phyloP scores from a whole-genome alignment of 23 tunicate species.

The Styela plicata region DNA sequence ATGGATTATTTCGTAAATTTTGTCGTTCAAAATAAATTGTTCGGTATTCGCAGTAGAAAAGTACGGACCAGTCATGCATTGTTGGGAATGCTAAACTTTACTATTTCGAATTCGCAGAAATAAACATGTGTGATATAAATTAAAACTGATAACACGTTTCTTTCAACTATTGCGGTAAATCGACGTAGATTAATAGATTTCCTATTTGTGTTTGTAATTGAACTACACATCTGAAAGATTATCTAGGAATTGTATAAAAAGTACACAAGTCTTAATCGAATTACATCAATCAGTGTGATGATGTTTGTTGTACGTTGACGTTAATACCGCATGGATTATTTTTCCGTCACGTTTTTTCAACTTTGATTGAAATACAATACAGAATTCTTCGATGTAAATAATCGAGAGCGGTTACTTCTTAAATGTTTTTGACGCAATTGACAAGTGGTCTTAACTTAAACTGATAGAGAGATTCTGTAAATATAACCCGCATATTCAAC shows the following conservation, averaged over 20 bases:
- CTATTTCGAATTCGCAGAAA: too few relatives aligned
- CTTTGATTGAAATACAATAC: background rate
- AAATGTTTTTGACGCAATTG: background rate
- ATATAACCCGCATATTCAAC: too few relatives aligned
- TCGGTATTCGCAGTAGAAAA: too few relatives aligned
- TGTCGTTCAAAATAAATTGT: background rate
- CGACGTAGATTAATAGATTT: background rate
- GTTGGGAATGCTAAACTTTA: too few relatives aligned
- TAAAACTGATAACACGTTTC: background rate
- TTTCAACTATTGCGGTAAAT: background rate
- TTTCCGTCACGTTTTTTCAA: background rate
- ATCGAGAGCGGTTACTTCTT: too few relatives aligned
- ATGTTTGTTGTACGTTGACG: background rate
- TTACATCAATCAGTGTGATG: background rate
- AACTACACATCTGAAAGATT: background rate
- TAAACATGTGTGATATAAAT: slow-evolving; percentile 63
- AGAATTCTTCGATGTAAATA: background rate
- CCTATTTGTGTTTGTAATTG: background rate
- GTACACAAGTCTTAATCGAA: background rate
- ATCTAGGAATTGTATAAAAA: background rate
- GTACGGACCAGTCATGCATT: too few relatives aligned
- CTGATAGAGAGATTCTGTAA: background rate
- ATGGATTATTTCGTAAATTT: background rate
- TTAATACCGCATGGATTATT: background rate
- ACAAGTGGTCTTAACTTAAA: background rate